Conservation (phyloP, 2,888 invertebrate species). For the Melanchra persicariae region DNA sequence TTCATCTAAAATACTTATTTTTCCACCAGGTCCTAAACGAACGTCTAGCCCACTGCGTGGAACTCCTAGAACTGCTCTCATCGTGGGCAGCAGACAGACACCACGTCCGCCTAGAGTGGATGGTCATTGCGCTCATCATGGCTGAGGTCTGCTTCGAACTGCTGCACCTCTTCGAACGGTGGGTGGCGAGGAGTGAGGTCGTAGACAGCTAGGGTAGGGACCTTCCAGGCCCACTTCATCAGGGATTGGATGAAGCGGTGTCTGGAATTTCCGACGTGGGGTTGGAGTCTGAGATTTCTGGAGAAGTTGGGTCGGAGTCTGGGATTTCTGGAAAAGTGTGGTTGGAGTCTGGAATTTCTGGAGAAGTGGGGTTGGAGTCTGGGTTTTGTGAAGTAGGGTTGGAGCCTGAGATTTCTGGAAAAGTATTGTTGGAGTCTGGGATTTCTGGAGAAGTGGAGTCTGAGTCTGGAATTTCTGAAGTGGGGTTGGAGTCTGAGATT, state of each 20-base stretch:
- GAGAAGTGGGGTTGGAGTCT: not conserved
- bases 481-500: constrained; percentile 1
- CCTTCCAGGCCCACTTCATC: constrained; percentile 37
- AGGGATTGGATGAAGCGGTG: constrained; percentile 12
- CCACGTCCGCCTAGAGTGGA: constrained; percentile 98
- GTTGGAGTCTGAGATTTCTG: not conserved
- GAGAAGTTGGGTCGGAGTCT: not conserved
- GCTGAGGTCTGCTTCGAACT: constrained; percentile 97
- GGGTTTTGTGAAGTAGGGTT: not conserved
- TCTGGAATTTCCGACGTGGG: constrained; percentile 31
- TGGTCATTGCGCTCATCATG: constrained; percentile 98
- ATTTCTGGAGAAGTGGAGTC: not conserved
- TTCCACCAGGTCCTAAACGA: constrained; percentile 96
- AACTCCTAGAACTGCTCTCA: constrained; percentile 96
- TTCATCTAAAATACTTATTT: not conserved
- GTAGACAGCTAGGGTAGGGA: constrained; percentile 38
- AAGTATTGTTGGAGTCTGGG: not conserved
- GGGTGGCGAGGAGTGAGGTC: constrained; percentile 41
- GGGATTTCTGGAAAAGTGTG: not conserved
- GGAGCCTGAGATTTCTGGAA: constrained; percentile 12
- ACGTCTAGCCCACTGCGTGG: constrained; percentile 98
- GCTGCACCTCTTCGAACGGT: constrained; percentile 94
- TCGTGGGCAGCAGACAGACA: constrained; percentile 97
- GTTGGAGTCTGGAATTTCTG: constrained; percentile 5
- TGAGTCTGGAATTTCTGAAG: constrained; percentile 2